phyloP scores from a whole-genome alignment of 2,797 vertebrate species.

The Botia almorhae region DNA sequence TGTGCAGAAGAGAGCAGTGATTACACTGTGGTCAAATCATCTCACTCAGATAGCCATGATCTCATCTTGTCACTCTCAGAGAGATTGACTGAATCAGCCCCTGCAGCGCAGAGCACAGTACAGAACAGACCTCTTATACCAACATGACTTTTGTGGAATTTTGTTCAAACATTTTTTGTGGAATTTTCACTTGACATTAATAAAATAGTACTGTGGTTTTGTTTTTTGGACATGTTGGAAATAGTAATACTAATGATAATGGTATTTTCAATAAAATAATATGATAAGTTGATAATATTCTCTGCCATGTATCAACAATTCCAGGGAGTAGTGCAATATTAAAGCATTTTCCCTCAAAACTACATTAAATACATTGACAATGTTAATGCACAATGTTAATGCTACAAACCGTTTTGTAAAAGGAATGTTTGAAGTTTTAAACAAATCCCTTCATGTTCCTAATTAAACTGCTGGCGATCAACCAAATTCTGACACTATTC shows the following conservation, averaged over 20 bases:
- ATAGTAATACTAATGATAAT: no score
- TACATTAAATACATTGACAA: not conserved
- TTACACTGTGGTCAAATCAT: conserved; percentile 55
- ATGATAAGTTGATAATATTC: no score
- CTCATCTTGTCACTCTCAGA: conserved; percentile 43
- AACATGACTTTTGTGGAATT: no score
- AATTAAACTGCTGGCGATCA: not conserved
- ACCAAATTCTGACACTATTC: conserved; percentile 48
- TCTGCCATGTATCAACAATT: no score
- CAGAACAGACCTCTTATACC: no score
- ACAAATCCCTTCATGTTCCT: not conserved
- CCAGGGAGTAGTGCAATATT: no score
- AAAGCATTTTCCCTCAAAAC: no score
- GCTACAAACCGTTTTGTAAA: not conserved
- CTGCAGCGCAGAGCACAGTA: not conserved
- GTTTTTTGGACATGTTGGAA: no score
- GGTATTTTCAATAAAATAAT: no score
- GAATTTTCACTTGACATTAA: not conserved
- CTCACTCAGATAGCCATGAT: conserved; percentile 52
- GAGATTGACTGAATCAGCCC: conserved; percentile 19
- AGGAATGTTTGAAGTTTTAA: not conserved
- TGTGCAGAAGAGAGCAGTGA: conserved; percentile 46
- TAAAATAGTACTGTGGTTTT: no score
- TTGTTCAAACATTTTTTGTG: not conserved
- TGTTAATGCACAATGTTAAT: not conserved